phyloP scores from a whole-genome alignment of 2,113 vertebrate species.

The Calidris pugnax region DNA sequence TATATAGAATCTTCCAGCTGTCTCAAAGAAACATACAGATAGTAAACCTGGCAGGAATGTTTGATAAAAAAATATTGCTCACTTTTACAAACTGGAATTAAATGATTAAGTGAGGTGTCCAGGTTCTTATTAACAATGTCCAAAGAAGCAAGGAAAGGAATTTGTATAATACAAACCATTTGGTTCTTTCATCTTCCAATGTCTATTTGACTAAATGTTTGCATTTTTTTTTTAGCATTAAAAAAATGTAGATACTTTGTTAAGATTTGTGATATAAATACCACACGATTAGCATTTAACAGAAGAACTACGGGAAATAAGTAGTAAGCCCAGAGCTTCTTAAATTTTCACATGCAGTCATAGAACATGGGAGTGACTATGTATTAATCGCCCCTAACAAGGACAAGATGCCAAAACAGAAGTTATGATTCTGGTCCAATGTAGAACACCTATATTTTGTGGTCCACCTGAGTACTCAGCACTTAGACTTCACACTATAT shows the following conservation, averaged over 20 bases:
- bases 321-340: not conserved
- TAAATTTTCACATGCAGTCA: not conserved
- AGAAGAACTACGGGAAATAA: not conserved
- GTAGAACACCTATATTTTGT: not conserved
- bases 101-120: not conserved
- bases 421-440: not conserved
- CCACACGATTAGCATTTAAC: not conserved
- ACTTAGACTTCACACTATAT: not conserved
- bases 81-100: not conserved
- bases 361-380: not conserved
- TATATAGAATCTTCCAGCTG: not conserved
- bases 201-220: not conserved
- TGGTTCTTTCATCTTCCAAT: not conserved
- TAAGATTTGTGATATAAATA: not conserved
- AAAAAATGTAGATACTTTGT: not conserved
- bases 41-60: not conserved
- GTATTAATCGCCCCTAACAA: not conserved
- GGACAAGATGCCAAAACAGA: not conserved
- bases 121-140: not conserved
- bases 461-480: not conserved
- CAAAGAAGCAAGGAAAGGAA: not conserved
- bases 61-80: not conserved
- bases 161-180: not conserved
- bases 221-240: not conserved
- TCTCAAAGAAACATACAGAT: not conserved